phyloP scores from a whole-genome alignment of 2,113 vertebrate species.

The Forbesichthys agassizii region DNA sequence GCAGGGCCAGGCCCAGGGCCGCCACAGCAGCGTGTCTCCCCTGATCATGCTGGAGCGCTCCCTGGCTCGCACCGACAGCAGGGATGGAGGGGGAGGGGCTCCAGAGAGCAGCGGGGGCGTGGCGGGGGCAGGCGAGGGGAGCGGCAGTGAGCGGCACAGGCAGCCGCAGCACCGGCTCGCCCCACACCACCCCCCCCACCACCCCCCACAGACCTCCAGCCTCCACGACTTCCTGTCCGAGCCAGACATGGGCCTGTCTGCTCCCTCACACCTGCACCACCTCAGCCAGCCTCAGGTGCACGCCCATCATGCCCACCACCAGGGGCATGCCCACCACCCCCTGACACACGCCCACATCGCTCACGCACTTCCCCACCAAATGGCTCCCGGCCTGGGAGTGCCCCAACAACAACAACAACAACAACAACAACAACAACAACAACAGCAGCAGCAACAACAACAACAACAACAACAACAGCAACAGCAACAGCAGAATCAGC shows the following conservation, averaged over 20 bases:
- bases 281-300: conserved; percentile 59
- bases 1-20: conserved; percentile 71
- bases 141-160: conserved; percentile 54
- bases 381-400: conserved; percentile 55
- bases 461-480: conserved; percentile 57
- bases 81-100: conserved; percentile 50
- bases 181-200: conserved; percentile 59
- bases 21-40: conserved; percentile 72
- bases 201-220: conserved; percentile 64
- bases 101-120: conserved; percentile 49
- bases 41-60: conserved; percentile 74
- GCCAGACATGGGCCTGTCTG: conserved; percentile 64
- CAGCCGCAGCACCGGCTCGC: conserved; percentile 72
- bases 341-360: conserved; percentile 67
- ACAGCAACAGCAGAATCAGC: conserved; percentile 59
- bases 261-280: conserved; percentile 69
- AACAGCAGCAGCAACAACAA: conserved; percentile 42
- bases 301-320: conserved; percentile 60
- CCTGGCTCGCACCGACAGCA: conserved; percentile 61
- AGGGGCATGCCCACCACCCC: conserved; percentile 63
- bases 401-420: conserved; percentile 54
- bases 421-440: conserved; percentile 38
- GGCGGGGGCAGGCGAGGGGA: conserved; percentile 49
- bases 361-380: conserved; percentile 61
- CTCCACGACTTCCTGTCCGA: conserved; percentile 74